Conservation (phyloP, 2,113 vertebrate genomes). For the Hirundichthys speculiger region DNA sequence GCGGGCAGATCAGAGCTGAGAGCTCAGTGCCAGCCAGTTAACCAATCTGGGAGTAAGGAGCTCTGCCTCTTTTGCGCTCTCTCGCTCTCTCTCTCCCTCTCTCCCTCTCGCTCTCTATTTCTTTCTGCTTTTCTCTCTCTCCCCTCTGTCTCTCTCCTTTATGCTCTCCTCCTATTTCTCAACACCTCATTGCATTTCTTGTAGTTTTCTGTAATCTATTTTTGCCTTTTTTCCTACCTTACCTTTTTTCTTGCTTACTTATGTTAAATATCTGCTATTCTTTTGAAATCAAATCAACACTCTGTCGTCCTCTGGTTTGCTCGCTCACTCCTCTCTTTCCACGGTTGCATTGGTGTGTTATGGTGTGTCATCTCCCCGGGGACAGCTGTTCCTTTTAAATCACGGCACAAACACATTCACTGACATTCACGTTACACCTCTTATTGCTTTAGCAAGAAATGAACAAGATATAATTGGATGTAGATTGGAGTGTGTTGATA, state of each 20-base stretch:
- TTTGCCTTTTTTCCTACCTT: constrained; percentile 1
- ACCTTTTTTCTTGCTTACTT: background rate
- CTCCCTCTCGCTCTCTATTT: constrained; percentile 14
- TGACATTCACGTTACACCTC: constrained; percentile 72
- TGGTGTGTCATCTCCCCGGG: constrained; percentile 79
- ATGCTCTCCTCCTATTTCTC: too few species aligned
- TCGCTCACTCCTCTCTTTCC: constrained; percentile 35
- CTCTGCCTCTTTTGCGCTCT: constrained; percentile 51
- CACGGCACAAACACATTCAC: constrained; percentile 59
- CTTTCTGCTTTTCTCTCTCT: constrained; percentile 39
- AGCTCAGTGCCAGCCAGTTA: constrained; percentile 69
- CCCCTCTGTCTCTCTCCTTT: constrained; percentile 18
- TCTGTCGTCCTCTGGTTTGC: constrained; percentile 18
- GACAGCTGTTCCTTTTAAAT: constrained; percentile 89
- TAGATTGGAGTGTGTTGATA: constrained; percentile 63
- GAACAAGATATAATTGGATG: constrained; percentile 82
- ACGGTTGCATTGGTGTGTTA: constrained; percentile 61
- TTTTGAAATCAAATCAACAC: constrained; percentile 22
- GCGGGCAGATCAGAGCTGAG: constrained; percentile 61
- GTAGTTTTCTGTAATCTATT: constrained; percentile 26
- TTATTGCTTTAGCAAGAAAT: constrained; percentile 84
- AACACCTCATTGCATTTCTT: constrained; percentile 10
- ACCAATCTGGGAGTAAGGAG: constrained; percentile 57
- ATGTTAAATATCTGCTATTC: constrained; percentile 13
- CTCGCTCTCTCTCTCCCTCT: constrained; percentile 21